These are phyloP conservation scores for Drosophila nasuta DNA, from an alignment of 1,140 invertebrate species.

Conservation along the genomic window DNA sequence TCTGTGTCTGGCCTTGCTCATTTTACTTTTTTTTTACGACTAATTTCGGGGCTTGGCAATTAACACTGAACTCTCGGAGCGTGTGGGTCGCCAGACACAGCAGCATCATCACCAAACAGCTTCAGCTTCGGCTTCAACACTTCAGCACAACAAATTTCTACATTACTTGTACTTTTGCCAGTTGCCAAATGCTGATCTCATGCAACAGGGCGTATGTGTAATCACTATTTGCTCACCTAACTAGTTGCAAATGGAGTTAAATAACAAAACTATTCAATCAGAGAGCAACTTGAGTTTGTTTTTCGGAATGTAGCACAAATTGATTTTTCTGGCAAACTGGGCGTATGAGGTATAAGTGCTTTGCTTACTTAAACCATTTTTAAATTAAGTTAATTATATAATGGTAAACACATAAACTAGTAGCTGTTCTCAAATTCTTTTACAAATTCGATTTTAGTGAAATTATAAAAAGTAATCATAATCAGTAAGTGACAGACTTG, in stretches of 20 bases:
- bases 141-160: constrained; percentile 24
- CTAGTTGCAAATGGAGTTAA: neutral
- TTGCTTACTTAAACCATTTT: no score
- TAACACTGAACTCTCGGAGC: constrained; percentile 70
- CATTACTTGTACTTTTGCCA: constrained; percentile 16
- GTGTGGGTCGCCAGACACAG: constrained; percentile 57
- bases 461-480: no score
- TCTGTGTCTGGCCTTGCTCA: constrained; percentile 65
- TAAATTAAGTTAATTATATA: no score
- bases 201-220: constrained; percentile 44
- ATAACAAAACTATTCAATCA: neutral
- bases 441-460: no score
- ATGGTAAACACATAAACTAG: no score
- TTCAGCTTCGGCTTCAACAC: constrained; percentile 18
- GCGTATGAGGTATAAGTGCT: no score
- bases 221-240: constrained; percentile 9
- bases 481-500: no score
- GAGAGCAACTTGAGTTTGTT: neutral
- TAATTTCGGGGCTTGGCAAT: constrained; percentile 70
- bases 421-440: no score
- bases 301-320: neutral
- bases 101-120: constrained; percentile 28
- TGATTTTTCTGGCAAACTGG: neutral
- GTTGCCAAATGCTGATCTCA: constrained; percentile 33
- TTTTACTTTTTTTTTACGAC: constrained; percentile 41